phyloP scores from a whole-genome alignment of 2,113 vertebrate genomes.

The Stercorarius parasiticus region DNA sequence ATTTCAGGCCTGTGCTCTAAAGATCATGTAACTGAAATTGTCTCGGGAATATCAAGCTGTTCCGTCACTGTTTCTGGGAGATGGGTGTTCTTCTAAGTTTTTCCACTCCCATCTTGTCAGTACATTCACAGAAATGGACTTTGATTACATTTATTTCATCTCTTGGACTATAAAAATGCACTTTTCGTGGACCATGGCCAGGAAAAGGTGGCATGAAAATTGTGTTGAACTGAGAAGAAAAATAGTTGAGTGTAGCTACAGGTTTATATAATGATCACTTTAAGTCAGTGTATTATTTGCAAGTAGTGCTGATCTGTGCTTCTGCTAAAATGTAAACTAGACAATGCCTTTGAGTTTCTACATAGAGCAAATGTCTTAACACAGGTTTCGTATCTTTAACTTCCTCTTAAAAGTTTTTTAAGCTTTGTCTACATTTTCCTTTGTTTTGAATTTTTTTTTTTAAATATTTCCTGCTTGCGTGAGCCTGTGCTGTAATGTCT shows the following conservation, averaged over 20 bases:
- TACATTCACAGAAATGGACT: neutral
- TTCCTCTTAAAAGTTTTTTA: neutral
- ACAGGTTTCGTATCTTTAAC: neutral
- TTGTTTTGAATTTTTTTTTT: neutral
- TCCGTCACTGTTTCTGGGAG: neutral
- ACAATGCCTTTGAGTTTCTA: neutral
- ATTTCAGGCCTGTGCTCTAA: neutral
- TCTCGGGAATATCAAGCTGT: neutral
- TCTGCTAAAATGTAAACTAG: neutral
- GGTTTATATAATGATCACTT: neutral
- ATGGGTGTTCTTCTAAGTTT: neutral
- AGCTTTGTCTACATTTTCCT: neutral
- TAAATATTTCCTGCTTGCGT: neutral
- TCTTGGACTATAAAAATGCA: neutral
- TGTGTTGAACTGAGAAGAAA: neutral
- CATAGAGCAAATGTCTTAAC: neutral
- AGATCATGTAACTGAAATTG: neutral
- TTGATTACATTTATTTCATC: slow-evolving; percentile 15
- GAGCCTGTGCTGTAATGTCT: neutral
- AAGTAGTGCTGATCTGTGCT: neutral
- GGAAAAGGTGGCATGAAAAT: neutral
- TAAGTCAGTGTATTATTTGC: neutral
- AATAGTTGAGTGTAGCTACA: neutral
- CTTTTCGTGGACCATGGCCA: neutral
- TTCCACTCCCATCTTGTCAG: neutral